These are phyloP conservation scores for Indicator indicator DNA, from an alignment of 2,113 vertebrate species.

Conservation along the genomic window DNA sequence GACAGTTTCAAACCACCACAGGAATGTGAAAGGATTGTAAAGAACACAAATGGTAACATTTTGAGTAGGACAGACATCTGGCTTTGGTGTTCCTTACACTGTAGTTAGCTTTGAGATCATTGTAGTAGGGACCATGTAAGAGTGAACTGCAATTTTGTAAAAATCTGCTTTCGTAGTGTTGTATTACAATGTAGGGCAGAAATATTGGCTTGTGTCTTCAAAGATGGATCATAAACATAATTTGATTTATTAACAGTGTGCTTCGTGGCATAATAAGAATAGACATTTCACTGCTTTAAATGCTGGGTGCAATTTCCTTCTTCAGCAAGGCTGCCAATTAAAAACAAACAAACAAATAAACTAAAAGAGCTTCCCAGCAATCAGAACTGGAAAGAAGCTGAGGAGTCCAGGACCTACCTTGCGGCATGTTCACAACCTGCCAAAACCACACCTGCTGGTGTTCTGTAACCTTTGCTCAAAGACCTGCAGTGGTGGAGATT, in stretches of 20 bases:
- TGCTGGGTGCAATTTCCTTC: conserved; percentile 3
- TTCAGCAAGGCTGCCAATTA: neutral
- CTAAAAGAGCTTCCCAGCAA: neutral
- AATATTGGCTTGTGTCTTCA: conserved; percentile 32
- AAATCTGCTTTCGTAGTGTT: neutral
- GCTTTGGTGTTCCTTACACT: neutral
- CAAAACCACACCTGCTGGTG: neutral
- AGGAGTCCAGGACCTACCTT: neutral
- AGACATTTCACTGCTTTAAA: neutral
- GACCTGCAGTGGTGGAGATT: neutral
- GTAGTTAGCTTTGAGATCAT: neutral
- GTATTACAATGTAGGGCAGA: neutral
- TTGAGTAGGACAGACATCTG: neutral
- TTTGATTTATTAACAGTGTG: conserved; percentile 54
- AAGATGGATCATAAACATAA: conserved; percentile 15
- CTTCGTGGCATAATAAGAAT: neutral
- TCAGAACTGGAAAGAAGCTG: neutral
- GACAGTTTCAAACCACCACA: too few relatives aligned
- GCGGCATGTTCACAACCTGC: neutral
- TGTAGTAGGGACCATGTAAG: neutral
- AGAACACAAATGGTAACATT: neutral
- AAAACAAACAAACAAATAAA: neutral
- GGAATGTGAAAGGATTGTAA: neutral
- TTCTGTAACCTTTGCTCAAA: neutral
- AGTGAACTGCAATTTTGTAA: neutral